These are phyloP conservation scores for Petroica traversi DNA, from an alignment of 2,113 vertebrate genomes.

Conservation along the genomic window DNA sequence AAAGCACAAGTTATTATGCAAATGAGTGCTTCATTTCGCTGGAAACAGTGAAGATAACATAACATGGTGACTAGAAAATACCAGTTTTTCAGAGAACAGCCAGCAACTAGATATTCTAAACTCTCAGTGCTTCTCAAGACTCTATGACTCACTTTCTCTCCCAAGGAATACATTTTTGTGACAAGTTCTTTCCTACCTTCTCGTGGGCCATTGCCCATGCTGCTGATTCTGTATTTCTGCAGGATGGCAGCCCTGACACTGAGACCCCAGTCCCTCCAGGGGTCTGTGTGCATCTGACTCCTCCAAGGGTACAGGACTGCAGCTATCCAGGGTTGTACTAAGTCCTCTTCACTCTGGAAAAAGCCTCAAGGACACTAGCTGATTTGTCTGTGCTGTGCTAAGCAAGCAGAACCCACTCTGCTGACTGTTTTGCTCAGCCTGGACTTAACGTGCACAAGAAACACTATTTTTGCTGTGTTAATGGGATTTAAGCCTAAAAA, in stretches of 20 bases:
- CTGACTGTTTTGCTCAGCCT: neutral
- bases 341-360: neutral
- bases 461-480: neutral
- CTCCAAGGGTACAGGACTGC: neutral
- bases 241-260: neutral
- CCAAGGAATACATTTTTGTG: neutral
- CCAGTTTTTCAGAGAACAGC: neutral
- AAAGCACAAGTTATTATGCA: neutral
- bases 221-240: neutral
- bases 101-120: neutral
- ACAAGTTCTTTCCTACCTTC: neutral
- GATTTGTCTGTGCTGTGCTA: neutral
- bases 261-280: neutral
- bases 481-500: neutral
- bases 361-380: neutral
- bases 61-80: neutral
- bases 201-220: rapidly evolving
- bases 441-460: neutral
- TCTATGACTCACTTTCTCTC: neutral
- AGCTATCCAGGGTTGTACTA: rapidly evolving
- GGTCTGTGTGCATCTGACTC: neutral
- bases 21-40: neutral
- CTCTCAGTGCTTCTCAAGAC: neutral
- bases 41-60: neutral
- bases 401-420: neutral